A percentile compares a stretch with the other conserved stretches of the same genome.
phyloP scores from a whole-genome alignment of 2,113 vertebrate genomes.

The Sylvietta virens region DNA sequence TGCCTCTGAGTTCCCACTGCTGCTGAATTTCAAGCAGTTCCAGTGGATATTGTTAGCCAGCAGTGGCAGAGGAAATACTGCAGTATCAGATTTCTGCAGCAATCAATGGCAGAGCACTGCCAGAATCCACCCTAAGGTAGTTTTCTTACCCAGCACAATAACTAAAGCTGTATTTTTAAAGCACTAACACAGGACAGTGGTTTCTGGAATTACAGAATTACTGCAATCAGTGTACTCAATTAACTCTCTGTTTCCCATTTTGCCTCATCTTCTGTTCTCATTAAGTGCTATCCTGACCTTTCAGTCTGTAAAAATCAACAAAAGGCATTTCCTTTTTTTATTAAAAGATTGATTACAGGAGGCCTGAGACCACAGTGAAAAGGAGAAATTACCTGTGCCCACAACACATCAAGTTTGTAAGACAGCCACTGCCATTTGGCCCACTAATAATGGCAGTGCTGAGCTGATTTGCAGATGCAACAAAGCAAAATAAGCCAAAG shows the following conservation, averaged over 20 bases:
- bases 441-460: not conserved
- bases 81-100: conserved; percentile 7
- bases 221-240: not conserved
- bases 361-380: not conserved
- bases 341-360: conserved; percentile 48
- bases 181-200: not conserved
- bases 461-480: not conserved
- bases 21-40: conserved; percentile 15
- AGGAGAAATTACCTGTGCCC: not conserved
- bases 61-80: not conserved
- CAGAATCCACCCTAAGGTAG: not conserved
- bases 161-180: conserved; percentile 18
- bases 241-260: conserved; percentile 10
- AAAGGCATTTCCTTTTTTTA: conserved; percentile 45
- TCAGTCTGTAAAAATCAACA: conserved; percentile 27
- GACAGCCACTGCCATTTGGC: not conserved
- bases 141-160: not conserved
- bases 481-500: not conserved
- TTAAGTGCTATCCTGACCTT: conserved; percentile 53
- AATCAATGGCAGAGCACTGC: conserved; percentile 25
- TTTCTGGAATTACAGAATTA: not conserved
- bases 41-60: not conserved
- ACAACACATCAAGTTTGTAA: not conserved
- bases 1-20: not conserved
- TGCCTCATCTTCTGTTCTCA: conserved; percentile 2